Base-by-base conservation (phyloP, 2,113 vertebrate genomes). In the Psittacula cyanocephala region DNA sequence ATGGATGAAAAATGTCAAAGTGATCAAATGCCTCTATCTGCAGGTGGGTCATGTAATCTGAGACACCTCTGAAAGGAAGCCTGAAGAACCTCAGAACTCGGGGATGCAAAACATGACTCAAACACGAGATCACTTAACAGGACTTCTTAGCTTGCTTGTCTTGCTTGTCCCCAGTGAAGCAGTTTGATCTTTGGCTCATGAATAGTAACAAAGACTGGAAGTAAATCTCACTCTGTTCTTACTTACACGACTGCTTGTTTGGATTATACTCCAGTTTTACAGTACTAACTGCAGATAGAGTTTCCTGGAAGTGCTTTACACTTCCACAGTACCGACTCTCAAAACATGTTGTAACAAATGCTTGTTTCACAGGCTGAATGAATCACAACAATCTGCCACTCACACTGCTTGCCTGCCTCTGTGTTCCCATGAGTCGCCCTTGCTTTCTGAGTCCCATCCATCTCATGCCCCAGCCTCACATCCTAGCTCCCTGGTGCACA, bases 211-310 rank as follows among this genome's bases (percentile, higher is more conserved):
- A 65, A 63, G 59, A 84, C 55, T n/a, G 46, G 57, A 84, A 93
- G 43, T 17, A 70, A 70, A 52, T 69, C 80, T 79, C 55, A 17
- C 28, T 47, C 43, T 69, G 6, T 24, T 76, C 64, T 41, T 59
- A 37, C 6, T 74, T 59, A 41, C 0, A 0, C 27, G 67, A 69
- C 39, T 60, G 29, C 33, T 35, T 63, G 33, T 39, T 71, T 75
- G 80, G 71, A 46, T 90, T 83, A 59, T 10, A 33, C 11, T 55
- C 60, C 3, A 31, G 39, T 90, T 94, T 55, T 37, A 5, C 44
- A 55, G 11, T 24, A 59, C 29, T 67, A 86, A 68, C 91, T 94
- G 88, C 94, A 97, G 94, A 93, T 82, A 95, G 95, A 96, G 93
- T 80, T 89, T 92, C 89, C 52, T 82, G 59, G 59, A 93, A 74